Percentiles rank a stretch among this genome's conserved stretches.
Evolutionary conservation across 1,140 invertebrate genomes (phyloP).

Genomic region (Lordiphosa mommai): DNA sequence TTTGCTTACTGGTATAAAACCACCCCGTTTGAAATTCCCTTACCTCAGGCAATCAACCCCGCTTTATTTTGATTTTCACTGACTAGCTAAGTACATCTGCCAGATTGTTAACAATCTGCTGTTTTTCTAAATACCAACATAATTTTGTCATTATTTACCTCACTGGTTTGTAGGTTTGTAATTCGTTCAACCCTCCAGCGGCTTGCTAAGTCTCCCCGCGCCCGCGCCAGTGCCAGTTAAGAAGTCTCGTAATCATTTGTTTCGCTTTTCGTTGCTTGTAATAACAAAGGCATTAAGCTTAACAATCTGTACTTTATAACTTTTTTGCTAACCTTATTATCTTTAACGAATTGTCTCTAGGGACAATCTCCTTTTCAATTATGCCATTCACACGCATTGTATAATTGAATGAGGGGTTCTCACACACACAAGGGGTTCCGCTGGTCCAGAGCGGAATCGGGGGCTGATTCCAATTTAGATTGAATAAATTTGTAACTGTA

Average conservation of each 20-base stretch:
- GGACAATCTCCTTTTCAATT: slow-evolving; percentile 68
- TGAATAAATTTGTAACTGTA: slow-evolving; percentile 31
- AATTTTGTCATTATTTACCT: slow-evolving; percentile 77
- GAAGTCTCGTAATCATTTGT: slow-evolving; percentile 56
- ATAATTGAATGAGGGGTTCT: slow-evolving; percentile 68
- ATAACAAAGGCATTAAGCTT: slow-evolving; percentile 54
- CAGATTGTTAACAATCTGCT: slow-evolving; percentile 70
- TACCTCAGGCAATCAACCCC: slow-evolving; percentile 34
- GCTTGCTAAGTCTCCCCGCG: slow-evolving; percentile 7
- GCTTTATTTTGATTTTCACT: slow-evolving; percentile 19
- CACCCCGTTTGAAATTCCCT: slow-evolving; percentile 28
- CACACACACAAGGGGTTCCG: slow-evolving; percentile 2
- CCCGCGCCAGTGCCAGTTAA: slow-evolving; percentile 16
- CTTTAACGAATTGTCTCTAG: slow-evolving; percentile 73
- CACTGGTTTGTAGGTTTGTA: slow-evolving; percentile 72
- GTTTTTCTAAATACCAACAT: slow-evolving; percentile 71
- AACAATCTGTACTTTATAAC: slow-evolving; percentile 65
- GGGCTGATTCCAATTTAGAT: slow-evolving; percentile 14
- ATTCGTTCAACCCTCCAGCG: slow-evolving; percentile 63
- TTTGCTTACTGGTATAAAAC: slow-evolving; percentile 13
- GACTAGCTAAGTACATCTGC: slow-evolving; percentile 59
- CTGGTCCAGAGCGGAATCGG: neutral
- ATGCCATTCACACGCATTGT: slow-evolving; percentile 67
- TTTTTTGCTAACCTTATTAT: slow-evolving; percentile 70
- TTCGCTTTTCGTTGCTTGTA: slow-evolving; percentile 35